Conservation (phyloP, 2,797 vertebrate genomes). For the Macropodus opercularis region DNA sequence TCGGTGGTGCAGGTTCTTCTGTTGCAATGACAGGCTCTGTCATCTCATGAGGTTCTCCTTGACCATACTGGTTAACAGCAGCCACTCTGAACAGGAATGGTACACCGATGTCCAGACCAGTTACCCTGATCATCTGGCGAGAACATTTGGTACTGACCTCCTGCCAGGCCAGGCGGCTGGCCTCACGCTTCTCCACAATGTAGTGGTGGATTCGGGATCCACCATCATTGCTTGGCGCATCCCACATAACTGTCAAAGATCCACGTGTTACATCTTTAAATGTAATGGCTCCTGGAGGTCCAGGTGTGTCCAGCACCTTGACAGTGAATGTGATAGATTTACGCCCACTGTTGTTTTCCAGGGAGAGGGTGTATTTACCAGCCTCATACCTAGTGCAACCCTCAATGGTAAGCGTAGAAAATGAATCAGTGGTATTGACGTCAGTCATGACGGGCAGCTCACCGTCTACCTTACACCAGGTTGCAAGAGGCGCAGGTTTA, state of each 20-base stretch:
- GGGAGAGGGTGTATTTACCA: slow-evolving; percentile 94
- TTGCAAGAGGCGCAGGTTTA: slow-evolving; percentile 91
- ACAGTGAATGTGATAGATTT: slow-evolving; percentile 97
- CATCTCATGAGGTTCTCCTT: slow-evolving; percentile 93
- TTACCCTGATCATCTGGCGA: slow-evolving; percentile 91
- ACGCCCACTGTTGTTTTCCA: slow-evolving; percentile 96
- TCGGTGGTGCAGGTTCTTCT: slow-evolving; percentile 96
- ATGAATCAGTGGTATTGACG: slow-evolving; percentile 91
- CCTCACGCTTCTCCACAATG: slow-evolving; percentile 93
- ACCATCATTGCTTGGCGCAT: slow-evolving; percentile 92
- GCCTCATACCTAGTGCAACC: slow-evolving; percentile 94
- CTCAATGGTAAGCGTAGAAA: slow-evolving; percentile 93
- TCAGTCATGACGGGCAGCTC: slow-evolving; percentile 92
- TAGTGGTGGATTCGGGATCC: slow-evolving; percentile 95
- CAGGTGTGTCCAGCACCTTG: slow-evolving; percentile 95
- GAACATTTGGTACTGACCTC: slow-evolving; percentile 89
- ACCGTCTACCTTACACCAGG: slow-evolving; percentile 91
- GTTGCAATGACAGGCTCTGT: slow-evolving; percentile 93
- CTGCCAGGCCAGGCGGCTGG: slow-evolving; percentile 96
- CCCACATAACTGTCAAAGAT: slow-evolving; percentile 96
- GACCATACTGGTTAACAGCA: slow-evolving; percentile 94
- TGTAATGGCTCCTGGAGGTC: slow-evolving; percentile 91
- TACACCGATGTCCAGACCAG: slow-evolving; percentile 87
- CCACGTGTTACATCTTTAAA: slow-evolving; percentile 95
- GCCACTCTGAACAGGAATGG: slow-evolving; percentile 93